Base-by-base conservation (phyloP, 2,797 vertebrate species). In the Bucorvus abyssinicus region DNA sequence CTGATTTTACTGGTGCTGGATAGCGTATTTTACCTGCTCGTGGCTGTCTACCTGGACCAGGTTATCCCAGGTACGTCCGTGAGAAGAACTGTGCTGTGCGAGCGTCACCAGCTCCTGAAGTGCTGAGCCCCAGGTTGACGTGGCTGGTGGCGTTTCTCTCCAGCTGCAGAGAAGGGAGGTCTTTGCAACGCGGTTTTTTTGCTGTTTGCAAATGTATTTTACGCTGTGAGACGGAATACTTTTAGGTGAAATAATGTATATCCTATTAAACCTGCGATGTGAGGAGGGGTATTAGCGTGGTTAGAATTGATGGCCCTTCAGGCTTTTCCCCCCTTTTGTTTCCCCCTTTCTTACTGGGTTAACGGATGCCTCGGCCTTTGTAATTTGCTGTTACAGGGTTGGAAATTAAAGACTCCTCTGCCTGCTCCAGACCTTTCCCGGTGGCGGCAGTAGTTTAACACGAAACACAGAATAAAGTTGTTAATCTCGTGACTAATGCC, bases 21-120 rank as follows among this genome's bases (percentile, higher is more conserved):
- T 96, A 99, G 99, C 81, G 11, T 99, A 55, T 98, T 99, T 63
- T 99, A 99, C 87, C 97, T 99, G 44, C 98, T 99, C 20, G 75
- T 99, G 32, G 99, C 99, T 24, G 40, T 99, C 36, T 99, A 99
- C 96, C 98, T 99, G 52, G 99, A 99, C 96, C 99, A 99, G 97
- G 98, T 99, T 22, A 98, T 99, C 64, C 99, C 99, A 97, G 99
- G 99, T 99, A 52, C 50, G 97, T 64, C 45, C 26, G 5, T 34
- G 75, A 18, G 16, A 14, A 29, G 18, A 64, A 17, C 26, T 44
- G 69, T 15, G 5, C 52, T 32, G 14, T 30, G 53, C 47, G 8
- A 7, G 22, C 11, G 1, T 80, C 67, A 6, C 29, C 36, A 15
- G 1, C 42, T 45, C 40, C 73, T 24, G 4, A 23, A 44, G 36